These are phyloP conservation scores for Phymastichus coffea DNA, from an alignment of 1,140 invertebrate species.

Conservation along the genomic window DNA sequence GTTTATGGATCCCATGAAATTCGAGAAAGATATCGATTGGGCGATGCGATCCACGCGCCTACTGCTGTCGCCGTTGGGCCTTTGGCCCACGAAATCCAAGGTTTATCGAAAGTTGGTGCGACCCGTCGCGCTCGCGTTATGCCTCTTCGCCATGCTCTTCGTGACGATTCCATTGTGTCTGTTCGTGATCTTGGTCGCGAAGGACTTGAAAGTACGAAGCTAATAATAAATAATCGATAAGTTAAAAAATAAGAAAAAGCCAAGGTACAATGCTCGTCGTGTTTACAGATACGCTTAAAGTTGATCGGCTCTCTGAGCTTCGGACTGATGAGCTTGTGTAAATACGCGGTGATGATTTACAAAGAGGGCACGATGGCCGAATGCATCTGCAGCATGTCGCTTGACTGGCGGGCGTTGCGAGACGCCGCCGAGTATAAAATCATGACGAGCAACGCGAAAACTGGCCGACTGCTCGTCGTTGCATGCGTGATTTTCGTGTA, in stretches of 20 bases:
- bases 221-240: too few species aligned
- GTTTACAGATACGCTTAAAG: not conserved
- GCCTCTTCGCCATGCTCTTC: slow-evolving; percentile 1
- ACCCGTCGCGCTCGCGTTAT: not conserved
- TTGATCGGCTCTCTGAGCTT: not conserved
- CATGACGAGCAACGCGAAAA: slow-evolving; percentile 24
- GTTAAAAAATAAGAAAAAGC: not conserved
- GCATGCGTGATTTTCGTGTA: slow-evolving; percentile 26
- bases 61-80: not conserved
- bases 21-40: not conserved
- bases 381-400: slow-evolving; percentile 29
- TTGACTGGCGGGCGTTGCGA: slow-evolving; percentile 30
- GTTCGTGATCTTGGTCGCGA: not conserved
- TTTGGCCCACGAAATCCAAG: not conserved
- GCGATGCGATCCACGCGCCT: not conserved
- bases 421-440: slow-evolving; percentile 18
- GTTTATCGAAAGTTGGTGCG: not conserved
- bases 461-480: slow-evolving; percentile 24
- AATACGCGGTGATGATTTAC: not conserved
- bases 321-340: not conserved
- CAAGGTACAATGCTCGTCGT: not conserved
- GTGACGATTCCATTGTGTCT: not conserved
- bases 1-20: not conserved
- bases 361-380: not conserved
- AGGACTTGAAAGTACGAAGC: not conserved